phyloP scores from a whole-genome alignment of 2,888 invertebrate species.

The Thyatira batis region DNA sequence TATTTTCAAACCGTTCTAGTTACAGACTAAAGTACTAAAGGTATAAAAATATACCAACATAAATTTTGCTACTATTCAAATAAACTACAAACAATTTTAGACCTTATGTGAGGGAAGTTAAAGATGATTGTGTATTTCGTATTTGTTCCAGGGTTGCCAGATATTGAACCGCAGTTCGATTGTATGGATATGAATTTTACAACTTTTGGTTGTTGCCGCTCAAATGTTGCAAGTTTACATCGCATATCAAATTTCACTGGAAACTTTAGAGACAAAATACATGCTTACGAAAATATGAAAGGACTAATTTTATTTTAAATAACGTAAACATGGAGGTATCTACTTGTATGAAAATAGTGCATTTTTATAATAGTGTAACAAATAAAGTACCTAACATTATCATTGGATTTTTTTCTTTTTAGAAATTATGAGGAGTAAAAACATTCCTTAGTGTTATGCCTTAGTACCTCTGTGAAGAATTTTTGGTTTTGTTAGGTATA shows the following conservation, averaged over 20 bases:
- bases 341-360: too few relatives aligned
- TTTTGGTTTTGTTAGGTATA: too few relatives aligned
- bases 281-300: neutral
- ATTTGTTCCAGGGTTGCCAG: neutral
- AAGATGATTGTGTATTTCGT: neutral
- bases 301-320: neutral
- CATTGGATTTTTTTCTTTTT: too few relatives aligned
- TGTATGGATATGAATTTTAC: constrained; percentile 2
- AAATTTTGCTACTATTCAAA: neutral
- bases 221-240: constrained; percentile 1
- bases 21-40: constrained; percentile 3
- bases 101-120: neutral
- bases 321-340: neutral
- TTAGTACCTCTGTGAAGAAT: too few relatives aligned
- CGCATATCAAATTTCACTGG: constrained; percentile 1
- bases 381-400: too few relatives aligned
- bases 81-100: neutral
- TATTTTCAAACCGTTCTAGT: neutral
- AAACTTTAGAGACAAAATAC: neutral
- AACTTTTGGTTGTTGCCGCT: neutral
- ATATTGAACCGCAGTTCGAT: neutral
- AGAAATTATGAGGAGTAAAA: too few relatives aligned
- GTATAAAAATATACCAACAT: neutral
- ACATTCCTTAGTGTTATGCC: too few relatives aligned
- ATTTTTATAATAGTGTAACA: too few relatives aligned